These are phyloP conservation scores for Drosophila kurseongensis DNA, from an alignment of 1,140 invertebrate genomes.

Conservation along the genomic window DNA sequence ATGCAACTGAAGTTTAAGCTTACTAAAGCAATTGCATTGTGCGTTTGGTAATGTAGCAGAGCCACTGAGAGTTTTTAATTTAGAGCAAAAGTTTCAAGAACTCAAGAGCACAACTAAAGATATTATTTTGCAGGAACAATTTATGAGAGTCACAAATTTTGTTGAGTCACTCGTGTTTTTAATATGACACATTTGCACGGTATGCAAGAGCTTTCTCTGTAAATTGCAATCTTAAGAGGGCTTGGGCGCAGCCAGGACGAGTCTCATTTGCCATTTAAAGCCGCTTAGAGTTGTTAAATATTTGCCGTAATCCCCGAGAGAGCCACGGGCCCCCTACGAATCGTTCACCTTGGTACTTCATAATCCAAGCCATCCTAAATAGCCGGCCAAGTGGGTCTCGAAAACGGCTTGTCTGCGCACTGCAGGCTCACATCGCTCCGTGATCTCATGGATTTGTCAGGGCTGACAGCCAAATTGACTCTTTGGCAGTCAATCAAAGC, in stretches of 20 bases:
- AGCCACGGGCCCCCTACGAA: not conserved
- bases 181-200: not conserved
- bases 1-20: not conserved
- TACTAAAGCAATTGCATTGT: not conserved
- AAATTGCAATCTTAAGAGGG: not conserved
- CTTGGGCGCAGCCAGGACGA: not conserved
- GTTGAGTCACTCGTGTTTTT: no score
- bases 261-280: not conserved
- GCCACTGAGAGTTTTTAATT: not conserved
- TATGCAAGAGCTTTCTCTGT: not conserved
- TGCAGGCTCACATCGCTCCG: conserved; percentile 13
- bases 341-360: not conserved
- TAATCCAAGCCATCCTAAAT: conserved; percentile 7
- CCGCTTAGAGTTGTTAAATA: not conserved
- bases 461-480: conserved; percentile 48
- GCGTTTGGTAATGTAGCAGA: not conserved
- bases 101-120: not conserved
- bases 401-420: not conserved
- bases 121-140: not conserved
- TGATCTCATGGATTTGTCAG: conserved; percentile 22
- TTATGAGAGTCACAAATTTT: not conserved
- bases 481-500: conserved; percentile 32
- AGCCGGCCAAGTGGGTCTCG: not conserved
- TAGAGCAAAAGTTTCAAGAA: not conserved
- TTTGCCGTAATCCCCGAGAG: not conserved